Percentiles rank a stretch among this genome's conserved stretches.
phyloP scores from a whole-genome alignment of 2,888 invertebrate species.

The Apamea sordens region DNA sequence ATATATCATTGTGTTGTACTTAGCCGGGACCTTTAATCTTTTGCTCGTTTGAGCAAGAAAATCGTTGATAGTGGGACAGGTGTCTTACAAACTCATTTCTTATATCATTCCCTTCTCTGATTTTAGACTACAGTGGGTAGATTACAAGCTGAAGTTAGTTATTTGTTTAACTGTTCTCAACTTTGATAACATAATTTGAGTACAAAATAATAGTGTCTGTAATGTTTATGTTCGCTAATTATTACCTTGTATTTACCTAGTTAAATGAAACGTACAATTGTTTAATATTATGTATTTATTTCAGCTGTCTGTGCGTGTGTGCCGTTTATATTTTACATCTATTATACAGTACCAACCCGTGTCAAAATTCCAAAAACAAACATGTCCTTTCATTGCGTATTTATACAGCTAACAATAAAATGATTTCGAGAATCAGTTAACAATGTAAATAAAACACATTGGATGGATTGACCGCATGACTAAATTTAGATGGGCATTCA shows the following conservation, averaged over 20 bases:
- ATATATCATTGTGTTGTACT: too few species aligned
- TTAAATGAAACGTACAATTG: background rate
- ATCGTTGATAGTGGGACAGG: background rate
- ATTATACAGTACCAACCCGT: background rate
- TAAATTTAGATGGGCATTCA: constrained; percentile 31
- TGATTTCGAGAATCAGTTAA: constrained; percentile 13
- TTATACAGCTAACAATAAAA: constrained; percentile 17
- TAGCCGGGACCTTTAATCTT: too few species aligned
- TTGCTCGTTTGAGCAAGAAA: background rate
- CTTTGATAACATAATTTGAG: background rate
- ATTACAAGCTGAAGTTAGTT: background rate
- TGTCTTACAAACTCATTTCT: background rate
- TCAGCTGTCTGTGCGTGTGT: too few species aligned
- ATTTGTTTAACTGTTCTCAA: background rate
- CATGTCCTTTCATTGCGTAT: background rate
- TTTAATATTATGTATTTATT: background rate
- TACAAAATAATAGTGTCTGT: background rate
- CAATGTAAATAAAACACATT: constrained; percentile 17
- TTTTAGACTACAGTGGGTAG: background rate
- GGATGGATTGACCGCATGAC: background rate
- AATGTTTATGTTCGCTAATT: background rate
- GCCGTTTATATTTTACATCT: background rate
- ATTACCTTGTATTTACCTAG: background rate
- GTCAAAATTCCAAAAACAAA: constrained; percentile 15
- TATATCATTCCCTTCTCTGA: background rate